These are phyloP conservation scores for Tetranychus urticae DNA, from an alignment of 1,140 invertebrate genomes.

Conservation along the genomic window DNA sequence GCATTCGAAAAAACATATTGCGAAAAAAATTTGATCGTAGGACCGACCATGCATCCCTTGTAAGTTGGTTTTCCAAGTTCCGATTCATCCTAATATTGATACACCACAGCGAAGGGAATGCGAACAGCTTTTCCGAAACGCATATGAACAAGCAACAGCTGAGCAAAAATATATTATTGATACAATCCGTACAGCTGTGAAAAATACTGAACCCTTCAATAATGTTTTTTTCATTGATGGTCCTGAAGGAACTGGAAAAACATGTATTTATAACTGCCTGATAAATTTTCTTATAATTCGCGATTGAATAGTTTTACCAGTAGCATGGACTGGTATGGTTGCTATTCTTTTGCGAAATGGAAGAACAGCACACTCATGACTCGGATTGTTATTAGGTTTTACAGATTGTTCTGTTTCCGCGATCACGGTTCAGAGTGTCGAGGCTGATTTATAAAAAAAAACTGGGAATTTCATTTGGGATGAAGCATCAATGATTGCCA, in stretches of 20 bases:
- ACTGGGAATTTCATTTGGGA: constrained; percentile 14
- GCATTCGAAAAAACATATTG: no score
- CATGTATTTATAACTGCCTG: constrained; percentile 16
- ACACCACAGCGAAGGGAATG: no score
- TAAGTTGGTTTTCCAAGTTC: no score
- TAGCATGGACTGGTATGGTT: background rate
- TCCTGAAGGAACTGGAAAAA: constrained; percentile 17
- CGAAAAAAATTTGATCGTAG: no score
- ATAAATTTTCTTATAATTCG: constrained; percentile 9
- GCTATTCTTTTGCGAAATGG: background rate
- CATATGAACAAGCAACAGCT: no score
- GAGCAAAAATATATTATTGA: background rate
- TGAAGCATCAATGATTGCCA: constrained; percentile 13
- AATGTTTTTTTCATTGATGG: constrained; percentile 10
- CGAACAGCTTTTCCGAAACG: no score
- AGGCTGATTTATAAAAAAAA: constrained; percentile 7
- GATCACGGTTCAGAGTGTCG: constrained; percentile 1
- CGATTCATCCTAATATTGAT: no score
- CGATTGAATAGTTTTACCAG: constrained; percentile 11
- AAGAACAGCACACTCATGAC: constrained; percentile 16
- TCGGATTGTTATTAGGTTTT: constrained; percentile 22
- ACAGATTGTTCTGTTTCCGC: constrained; percentile 6
- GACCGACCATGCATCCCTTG: no score
- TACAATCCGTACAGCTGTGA: background rate
- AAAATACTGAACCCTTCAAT: constrained; percentile 8